Evolutionary conservation across 2,113 vertebrate species (phyloP), one percentile per base, ranked within the genome.

Genomic region (Mesoclemmys tuberculata): DNA sequence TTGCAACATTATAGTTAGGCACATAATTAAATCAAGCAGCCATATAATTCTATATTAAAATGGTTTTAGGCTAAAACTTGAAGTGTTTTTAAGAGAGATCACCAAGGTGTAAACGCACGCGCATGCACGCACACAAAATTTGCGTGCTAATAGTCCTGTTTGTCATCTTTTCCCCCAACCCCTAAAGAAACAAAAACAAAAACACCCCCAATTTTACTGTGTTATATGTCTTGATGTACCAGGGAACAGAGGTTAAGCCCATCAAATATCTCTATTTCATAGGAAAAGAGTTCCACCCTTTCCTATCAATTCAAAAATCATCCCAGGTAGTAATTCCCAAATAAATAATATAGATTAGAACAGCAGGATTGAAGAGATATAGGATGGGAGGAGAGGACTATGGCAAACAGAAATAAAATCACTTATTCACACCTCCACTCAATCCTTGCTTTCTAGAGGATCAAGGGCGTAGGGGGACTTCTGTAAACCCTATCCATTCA

Each of bases 391-490:
- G 14, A 93, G 86, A 87, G 1, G 2, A 5, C 31, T 5, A 82
- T 5, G 81, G 85, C 0, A 91, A 93, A 92, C 6, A 1, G 2
- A 83, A 85, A n/a, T 14, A 31, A 18, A 82, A 87, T 31, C 10
- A 68, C 27, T n/a, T 78, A 52, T 29, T 21, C 9, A 21, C 51
- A 82, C 29, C 4, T 68, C 5, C 14, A 46, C 64, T 84, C 75
- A 10, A 26, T 7, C 8, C 22, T 77, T 48, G 71, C 14, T 85
- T 92, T 38, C 27, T 9, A 84, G 21, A 89, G 27, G 5, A 14
- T 22, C 2, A 0, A 77, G 21, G 58, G 4, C 2, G 7, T 3
- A 79, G 4, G 35, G 74, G 6, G 14, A 4, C 6, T 1, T 4
- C 1, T 6, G 3, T 1, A n/a, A 79, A 90, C 46, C 26, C 49